Conservation (phyloP, 1,140 invertebrate genomes). For the Neocloeon triangulifer region DNA sequence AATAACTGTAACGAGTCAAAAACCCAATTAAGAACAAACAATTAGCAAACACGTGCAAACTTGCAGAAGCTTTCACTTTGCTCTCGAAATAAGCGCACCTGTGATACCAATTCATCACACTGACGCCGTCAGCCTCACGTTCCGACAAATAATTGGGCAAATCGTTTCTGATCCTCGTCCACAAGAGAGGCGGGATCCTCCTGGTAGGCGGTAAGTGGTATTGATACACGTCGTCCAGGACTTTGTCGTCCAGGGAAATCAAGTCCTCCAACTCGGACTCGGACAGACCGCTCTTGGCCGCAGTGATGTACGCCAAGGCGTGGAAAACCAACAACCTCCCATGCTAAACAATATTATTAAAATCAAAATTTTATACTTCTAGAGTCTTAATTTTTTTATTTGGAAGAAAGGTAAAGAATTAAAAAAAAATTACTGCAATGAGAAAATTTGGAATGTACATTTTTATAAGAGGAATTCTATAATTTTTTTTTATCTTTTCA, state of each 20-base stretch:
- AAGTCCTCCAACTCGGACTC: constrained; percentile 88
- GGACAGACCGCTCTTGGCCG: constrained; percentile 73
- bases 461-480: too few relatives aligned
- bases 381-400: too few relatives aligned
- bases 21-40: too few relatives aligned
- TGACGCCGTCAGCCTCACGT: constrained; percentile 88
- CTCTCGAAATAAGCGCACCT: constrained; percentile 19
- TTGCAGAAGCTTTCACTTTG: too few relatives aligned
- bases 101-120: constrained; percentile 95
- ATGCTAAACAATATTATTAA: constrained; percentile 48
- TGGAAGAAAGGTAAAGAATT: too few relatives aligned
- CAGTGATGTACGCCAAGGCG: constrained; percentile 83
- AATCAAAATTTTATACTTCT: too few relatives aligned
- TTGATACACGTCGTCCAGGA: constrained; percentile 93
- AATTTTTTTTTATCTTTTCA: too few relatives aligned
- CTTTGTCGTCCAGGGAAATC: constrained; percentile 81
- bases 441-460: too few relatives aligned
- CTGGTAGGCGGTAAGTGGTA: constrained; percentile 91
- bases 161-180: constrained; percentile 89
- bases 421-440: too few relatives aligned
- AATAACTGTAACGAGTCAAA: too few relatives aligned
- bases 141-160: constrained; percentile 89
- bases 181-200: constrained; percentile 81
- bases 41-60: too few relatives aligned
- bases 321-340: constrained; percentile 82